Percentiles rank a stretch among this genome's conserved stretches.
These are phyloP conservation scores for Hyles lineata DNA, from an alignment of 2,888 invertebrate species.

Conservation along the genomic window DNA sequence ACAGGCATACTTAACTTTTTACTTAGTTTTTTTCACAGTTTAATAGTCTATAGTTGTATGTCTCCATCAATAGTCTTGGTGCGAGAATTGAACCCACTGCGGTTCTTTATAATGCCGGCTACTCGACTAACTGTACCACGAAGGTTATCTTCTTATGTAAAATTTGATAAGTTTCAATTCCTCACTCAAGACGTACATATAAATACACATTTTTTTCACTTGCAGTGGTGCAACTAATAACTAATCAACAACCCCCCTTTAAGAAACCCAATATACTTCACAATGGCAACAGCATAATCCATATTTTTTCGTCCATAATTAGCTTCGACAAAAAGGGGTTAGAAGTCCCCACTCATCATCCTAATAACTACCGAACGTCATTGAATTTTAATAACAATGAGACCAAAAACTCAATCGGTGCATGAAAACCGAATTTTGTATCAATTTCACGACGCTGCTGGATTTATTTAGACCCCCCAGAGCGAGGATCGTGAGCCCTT, in stretches of 20 bases:
- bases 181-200: no score
- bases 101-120: no score
- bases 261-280: neutral
- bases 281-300: neutral
- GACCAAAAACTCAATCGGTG: slow-evolving; percentile 24
- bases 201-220: no score
- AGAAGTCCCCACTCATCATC: slow-evolving; percentile 6
- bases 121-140: no score
- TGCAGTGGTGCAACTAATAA: neutral
- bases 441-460: slow-evolving; percentile 75
- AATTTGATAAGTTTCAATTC: no score
- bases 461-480: slow-evolving; percentile 69
- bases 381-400: slow-evolving; percentile 16
- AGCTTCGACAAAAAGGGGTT: slow-evolving; percentile 15
- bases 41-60: no score
- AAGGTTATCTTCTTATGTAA: no score
- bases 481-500: slow-evolving; percentile 55
- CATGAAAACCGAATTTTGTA: slow-evolving; percentile 71
- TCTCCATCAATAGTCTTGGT: no score
- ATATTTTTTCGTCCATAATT: slow-evolving; percentile 31
- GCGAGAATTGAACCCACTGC: no score
- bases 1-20: no score
- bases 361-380: slow-evolving; percentile 26
- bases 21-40: no score
- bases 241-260: neutral